Percentiles rank a stretch among this genome's conserved stretches.
These are phyloP conservation scores for Drosophila percnosoma DNA, from an alignment of 2,888 invertebrate species.

Conservation along the genomic window DNA sequence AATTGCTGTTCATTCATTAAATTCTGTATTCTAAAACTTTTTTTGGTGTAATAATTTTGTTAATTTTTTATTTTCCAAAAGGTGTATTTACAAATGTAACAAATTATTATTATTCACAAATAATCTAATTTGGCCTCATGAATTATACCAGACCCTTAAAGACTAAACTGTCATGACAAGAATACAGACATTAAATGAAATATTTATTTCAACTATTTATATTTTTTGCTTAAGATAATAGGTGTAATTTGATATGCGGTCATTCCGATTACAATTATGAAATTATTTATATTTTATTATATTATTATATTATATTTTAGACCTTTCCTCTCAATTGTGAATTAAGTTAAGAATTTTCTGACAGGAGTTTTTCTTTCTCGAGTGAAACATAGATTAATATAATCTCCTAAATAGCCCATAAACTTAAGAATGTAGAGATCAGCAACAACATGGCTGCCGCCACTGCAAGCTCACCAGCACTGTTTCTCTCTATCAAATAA, in stretches of 20 bases:
- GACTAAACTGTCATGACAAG: not conserved
- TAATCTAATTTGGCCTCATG: not conserved
- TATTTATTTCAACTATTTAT: not conserved
- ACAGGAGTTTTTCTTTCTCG: not conserved
- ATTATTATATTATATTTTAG: too few species aligned
- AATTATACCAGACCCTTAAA: not conserved
- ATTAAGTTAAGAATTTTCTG: not conserved
- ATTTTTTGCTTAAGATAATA: not conserved
- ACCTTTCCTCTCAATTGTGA: not conserved
- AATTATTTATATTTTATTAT: too few species aligned
- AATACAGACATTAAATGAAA: not conserved
- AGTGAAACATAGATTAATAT: not conserved
- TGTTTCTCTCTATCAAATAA: conserved; percentile 60
- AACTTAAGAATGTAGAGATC: conserved; percentile 3
- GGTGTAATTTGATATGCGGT: not conserved
- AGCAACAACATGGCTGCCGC: conserved; percentile 7
- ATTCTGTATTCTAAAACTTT: not conserved
- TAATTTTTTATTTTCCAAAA: not conserved
- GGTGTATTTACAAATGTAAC: not conserved
- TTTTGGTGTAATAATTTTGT: not conserved
- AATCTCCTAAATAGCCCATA: not conserved
- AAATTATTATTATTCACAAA: not conserved
- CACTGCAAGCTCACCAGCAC: conserved; percentile 21
- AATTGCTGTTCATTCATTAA: not conserved
- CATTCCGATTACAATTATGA: not conserved